Evolutionary conservation across 2,797 vertebrate genomes (phyloP), one percentile per base, ranked within the genome.

Genomic region (Chaenodraco wilsoni): DNA sequence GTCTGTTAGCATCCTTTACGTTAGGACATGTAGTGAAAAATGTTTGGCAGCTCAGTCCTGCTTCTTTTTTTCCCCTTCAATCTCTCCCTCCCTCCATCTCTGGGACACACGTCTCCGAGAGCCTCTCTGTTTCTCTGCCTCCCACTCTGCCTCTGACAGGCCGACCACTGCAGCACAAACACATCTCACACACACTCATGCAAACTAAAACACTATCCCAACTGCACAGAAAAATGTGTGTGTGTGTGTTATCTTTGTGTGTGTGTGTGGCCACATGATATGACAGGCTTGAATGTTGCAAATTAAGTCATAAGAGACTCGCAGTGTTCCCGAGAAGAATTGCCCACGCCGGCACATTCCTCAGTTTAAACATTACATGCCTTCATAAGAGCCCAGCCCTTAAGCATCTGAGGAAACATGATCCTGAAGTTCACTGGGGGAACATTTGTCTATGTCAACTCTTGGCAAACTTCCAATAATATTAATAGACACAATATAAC

Each of bases 151-250:
- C 44, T 69, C 76, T 84, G 79, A 88, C 80, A 78, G 83, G 77
- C 43, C 64, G 15, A 70, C 64, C 77, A 82, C 74, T 75, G 51
- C 82, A 78, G 84, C 86, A 86, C 62, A 84, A 88, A 88, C 81
- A 83, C 72, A 78, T 33, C 67, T 54, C 69, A 59, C 68, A 77
- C 66, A 78, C 71, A 65, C 69, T 72, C 72, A 16, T 4, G 74
- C 81, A 84, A 79, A 75, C 66, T 74, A 67, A 75, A 65, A 72
- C 45, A 82, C 48, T n/a, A 23, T 19, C 57, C 41, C 71, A 71
- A 56, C 6, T 70, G 51, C 61, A 80, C 71, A 74, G 55, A 41
- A 66, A 58, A 51, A 17, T 62, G 40, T 65, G 57, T 57, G 68
- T 61, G 69, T 59, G 43, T 66, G 27, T 59, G 69, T 65, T 37